phyloP scores from a whole-genome alignment of 2,797 vertebrate genomes.

The Sarcophilus harrisii region DNA sequence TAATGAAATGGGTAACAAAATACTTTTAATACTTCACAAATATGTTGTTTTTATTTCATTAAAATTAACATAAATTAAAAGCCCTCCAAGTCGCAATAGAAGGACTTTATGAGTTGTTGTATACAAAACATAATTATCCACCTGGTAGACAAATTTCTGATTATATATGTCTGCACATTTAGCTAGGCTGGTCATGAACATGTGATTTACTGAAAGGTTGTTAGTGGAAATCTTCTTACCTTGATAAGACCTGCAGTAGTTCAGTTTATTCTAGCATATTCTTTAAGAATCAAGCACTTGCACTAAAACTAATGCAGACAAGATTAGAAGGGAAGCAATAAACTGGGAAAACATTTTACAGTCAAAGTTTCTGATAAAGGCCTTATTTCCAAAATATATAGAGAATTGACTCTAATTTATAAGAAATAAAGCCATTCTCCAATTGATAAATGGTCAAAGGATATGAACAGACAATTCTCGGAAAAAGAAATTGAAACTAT shows the following conservation, averaged over 20 bases:
- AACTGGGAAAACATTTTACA: too few relatives aligned
- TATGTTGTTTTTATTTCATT: not conserved
- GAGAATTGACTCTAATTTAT: too few relatives aligned
- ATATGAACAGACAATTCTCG: too few relatives aligned
- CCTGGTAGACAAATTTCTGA: not conserved
- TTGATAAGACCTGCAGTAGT: not conserved
- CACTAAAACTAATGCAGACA: too few relatives aligned
- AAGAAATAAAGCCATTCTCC: too few relatives aligned
- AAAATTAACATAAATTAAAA: not conserved
- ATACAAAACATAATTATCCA: not conserved
- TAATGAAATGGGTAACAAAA: not conserved
- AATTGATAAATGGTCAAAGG: too few relatives aligned
- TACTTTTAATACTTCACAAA: not conserved
- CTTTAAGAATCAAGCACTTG: not conserved
- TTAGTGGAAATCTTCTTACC: not conserved
- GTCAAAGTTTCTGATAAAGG: too few relatives aligned
- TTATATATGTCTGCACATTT: not conserved
- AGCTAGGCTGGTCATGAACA: not conserved
- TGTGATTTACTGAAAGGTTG: not conserved
- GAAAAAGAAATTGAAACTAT: too few relatives aligned
- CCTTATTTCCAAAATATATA: too few relatives aligned
- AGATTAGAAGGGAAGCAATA: too few relatives aligned
- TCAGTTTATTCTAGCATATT: not conserved
- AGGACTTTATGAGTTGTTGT: not conserved
- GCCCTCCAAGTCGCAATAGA: not conserved